phyloP scores from a whole-genome alignment of 2,113 vertebrate genomes.

The Jacana jacana region DNA sequence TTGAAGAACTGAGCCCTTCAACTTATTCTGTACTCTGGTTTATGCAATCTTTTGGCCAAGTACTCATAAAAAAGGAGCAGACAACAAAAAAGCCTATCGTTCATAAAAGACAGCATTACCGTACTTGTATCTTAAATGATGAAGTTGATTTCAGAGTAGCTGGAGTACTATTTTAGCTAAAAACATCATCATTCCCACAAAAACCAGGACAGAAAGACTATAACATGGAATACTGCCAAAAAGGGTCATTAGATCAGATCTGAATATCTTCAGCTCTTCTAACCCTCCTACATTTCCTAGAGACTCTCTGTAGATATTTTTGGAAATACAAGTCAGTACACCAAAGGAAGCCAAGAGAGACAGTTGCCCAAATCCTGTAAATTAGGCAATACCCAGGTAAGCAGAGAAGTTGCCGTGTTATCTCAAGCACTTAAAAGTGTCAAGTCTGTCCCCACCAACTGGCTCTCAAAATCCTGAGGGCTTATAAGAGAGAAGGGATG shows the following conservation, averaged over 20 bases:
- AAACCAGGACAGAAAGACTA: background rate
- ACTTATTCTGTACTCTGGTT: background rate
- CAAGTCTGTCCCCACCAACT: background rate
- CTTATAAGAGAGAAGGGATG: background rate
- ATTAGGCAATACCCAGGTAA: background rate
- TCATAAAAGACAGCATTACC: background rate
- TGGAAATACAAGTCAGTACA: background rate
- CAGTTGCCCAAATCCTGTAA: background rate
- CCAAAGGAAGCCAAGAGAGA: conserved; percentile 13
- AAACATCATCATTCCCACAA: background rate
- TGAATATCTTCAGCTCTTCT: background rate
- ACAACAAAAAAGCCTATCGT: background rate
- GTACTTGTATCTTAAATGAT: background rate
- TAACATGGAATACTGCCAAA: background rate
- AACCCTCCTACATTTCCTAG: background rate
- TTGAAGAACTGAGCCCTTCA: background rate
- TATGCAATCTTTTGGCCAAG: background rate
- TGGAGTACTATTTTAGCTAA: background rate
- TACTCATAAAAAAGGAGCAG: background rate
- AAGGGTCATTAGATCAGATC: background rate
- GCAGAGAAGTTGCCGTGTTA: background rate
- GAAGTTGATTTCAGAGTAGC: background rate
- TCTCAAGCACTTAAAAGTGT: background rate
- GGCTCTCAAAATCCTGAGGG: background rate
- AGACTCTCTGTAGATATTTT: background rate